Conservation (phyloP, 2,888 invertebrate species). For the Caenorhabditis auriculariae region DNA sequence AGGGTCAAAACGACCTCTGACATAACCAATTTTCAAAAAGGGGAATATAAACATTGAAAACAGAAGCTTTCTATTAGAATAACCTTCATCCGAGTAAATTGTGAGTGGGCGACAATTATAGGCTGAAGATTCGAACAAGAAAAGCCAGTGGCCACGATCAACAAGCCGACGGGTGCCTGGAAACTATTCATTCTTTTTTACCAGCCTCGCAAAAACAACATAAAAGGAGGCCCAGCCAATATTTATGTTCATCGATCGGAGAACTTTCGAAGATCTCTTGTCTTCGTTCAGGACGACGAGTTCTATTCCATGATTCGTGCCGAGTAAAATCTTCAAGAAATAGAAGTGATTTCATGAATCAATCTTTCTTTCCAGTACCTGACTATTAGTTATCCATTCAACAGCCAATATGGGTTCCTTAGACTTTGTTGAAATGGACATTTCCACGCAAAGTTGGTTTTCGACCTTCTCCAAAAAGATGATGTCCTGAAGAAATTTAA, state of each 20-base stretch:
- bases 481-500: conserved; percentile 16
- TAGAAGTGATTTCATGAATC: background rate
- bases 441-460: conserved; percentile 23
- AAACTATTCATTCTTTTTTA: conserved; percentile 1
- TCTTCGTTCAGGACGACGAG: conserved; percentile 42
- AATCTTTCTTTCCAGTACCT: conserved; percentile 8
- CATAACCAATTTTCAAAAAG: no score
- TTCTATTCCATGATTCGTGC: conserved; percentile 50
- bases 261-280: conserved; percentile 41
- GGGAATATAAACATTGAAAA: no score
- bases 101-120: conserved; percentile 39
- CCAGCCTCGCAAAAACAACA: conserved; percentile 34
- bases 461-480: conserved; percentile 36
- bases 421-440: conserved; percentile 28
- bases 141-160: conserved; percentile 46
- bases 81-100: conserved; percentile 40
- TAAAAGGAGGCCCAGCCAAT: conserved; percentile 52
- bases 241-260: conserved; percentile 41
- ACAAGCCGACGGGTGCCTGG: conserved; percentile 45
- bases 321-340: conserved; percentile 40
- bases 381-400: conserved; percentile 51
- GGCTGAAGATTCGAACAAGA: conserved; percentile 43
- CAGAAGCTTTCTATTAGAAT: no score
- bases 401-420: conserved; percentile 41
- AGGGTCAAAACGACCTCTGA: no score